phyloP scores from a whole-genome alignment of 1,140 invertebrate species.

The Magallana angulata region DNA sequence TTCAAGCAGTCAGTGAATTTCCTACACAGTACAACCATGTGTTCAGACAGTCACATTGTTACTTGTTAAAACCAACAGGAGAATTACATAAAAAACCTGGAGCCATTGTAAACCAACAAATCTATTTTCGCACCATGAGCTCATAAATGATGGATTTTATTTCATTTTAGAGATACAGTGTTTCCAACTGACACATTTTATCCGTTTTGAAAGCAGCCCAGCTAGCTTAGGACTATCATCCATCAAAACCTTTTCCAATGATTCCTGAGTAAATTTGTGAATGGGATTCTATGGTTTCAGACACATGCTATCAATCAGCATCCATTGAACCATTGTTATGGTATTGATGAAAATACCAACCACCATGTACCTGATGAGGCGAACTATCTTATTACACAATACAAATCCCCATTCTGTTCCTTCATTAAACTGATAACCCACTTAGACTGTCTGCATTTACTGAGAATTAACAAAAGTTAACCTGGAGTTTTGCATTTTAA shows the following conservation, averaged over 20 bases:
- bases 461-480: no score
- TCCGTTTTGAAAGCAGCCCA: background rate
- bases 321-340: background rate
- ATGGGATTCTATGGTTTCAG: background rate
- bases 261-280: background rate
- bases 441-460: background rate
- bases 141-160: background rate
- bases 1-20: background rate
- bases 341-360: background rate
- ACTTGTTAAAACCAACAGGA: background rate
- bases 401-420: background rate
- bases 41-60: background rate
- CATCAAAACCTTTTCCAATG: background rate
- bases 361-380: background rate
- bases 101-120: no score
- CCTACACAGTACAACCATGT: no score
- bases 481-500: no score
- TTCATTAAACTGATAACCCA: background rate
- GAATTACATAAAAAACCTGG: background rate
- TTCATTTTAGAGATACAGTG: background rate
- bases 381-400: background rate
- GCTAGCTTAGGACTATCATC: background rate
- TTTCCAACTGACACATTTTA: background rate
- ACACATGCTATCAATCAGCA: conserved; percentile 16
- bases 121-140: background rate